Evolutionary conservation across 2,888 invertebrate species (phyloP).

Genomic region (Hypena proboscidalis): DNA sequence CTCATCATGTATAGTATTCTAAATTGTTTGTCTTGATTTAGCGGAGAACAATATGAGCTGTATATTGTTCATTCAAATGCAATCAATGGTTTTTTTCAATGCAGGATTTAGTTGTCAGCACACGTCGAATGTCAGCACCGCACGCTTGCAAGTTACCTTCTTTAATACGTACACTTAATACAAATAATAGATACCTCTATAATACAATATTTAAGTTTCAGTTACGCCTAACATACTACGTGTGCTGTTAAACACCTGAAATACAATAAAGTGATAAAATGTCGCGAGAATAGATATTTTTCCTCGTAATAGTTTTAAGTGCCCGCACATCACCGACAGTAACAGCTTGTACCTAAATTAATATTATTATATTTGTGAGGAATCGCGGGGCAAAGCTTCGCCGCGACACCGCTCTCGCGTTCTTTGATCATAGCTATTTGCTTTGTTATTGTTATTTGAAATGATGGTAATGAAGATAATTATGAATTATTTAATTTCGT

Average conservation of each 20-base stretch:
- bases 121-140: neutral
- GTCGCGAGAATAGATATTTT: too few species aligned
- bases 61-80: too few species aligned
- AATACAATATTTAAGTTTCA: neutral
- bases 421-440: conserved; percentile 56
- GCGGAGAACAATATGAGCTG: too few species aligned
- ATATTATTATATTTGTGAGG: conserved; percentile 1
- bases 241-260: too few species aligned
- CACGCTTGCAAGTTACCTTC: conserved; percentile 6
- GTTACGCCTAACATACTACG: too few species aligned
- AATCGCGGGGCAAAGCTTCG: conserved; percentile 4
- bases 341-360: neutral
- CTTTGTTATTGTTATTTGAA: conserved; percentile 80
- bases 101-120: too few species aligned
- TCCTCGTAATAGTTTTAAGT: neutral
- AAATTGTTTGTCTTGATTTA: too few species aligned
- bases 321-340: neutral
- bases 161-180: conserved; percentile 2
- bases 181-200: conserved; percentile 1
- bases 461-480: conserved; percentile 57
- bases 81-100: too few species aligned
- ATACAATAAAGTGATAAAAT: too few species aligned
- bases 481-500: conserved; percentile 73
- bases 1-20: too few species aligned
- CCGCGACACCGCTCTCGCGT: conserved; percentile 12